A percentile compares a stretch with the other conserved stretches of the same genome.
These are phyloP conservation scores for Oscheius sp. DNA, from an alignment of 2,888 invertebrate species.

Conservation along the genomic window DNA sequence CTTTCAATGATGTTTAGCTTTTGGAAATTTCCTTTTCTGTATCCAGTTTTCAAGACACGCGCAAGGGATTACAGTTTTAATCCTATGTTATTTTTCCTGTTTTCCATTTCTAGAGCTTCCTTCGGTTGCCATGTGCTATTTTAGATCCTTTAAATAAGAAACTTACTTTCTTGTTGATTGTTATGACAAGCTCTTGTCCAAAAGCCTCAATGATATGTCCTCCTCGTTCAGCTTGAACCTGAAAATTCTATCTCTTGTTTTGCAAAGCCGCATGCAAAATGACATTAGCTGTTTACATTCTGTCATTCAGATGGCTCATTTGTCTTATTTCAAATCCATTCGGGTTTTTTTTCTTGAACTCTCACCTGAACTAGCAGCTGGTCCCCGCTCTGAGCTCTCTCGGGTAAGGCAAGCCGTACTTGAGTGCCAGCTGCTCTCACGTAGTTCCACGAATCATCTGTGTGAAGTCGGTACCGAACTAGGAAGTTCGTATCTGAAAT, in stretches of 20 bases:
- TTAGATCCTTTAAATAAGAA: background rate
- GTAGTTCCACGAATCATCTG: constrained; percentile 48
- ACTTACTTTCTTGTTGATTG: constrained; percentile 34
- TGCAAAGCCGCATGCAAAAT: no score
- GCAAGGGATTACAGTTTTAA: background rate
- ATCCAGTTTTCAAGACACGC: background rate
- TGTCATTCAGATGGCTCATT: no score
- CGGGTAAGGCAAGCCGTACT: constrained; percentile 49
- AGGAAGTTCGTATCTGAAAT: constrained; percentile 50
- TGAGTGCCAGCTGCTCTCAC: constrained; percentile 46
- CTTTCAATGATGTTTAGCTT: background rate
- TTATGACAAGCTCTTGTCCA: constrained; percentile 57
- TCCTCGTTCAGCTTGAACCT: constrained; percentile 58
- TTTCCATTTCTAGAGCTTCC: no score
- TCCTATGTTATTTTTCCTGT: background rate
- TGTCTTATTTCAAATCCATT: background rate
- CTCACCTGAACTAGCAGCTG: constrained; percentile 51
- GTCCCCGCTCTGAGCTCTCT: constrained; percentile 48
- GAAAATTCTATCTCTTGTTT: no score
- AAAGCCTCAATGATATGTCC: constrained; percentile 57
- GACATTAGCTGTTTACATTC: no score
- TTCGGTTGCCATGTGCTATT: no score
- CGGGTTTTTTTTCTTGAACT: background rate
- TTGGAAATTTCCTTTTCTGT: background rate
- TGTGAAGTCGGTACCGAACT: constrained; percentile 40